Evolutionary conservation across 2,113 vertebrate species (phyloP).

Genomic region (Brienomyrus longianalis): DNA sequence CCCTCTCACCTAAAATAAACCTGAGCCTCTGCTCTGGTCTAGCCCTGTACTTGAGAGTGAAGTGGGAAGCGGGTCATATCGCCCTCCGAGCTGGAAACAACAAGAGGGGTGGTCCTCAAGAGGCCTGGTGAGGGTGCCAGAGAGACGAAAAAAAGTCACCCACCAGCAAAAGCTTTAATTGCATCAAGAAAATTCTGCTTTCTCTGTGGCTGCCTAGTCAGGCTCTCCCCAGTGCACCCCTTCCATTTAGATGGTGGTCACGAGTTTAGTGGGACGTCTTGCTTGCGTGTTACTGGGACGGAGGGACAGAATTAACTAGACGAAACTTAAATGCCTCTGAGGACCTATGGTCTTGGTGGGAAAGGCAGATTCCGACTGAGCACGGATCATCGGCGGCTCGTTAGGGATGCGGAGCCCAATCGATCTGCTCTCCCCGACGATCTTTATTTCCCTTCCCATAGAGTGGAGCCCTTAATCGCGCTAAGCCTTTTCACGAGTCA

Average conservation of each 20-base stretch:
- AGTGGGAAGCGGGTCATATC: not conserved
- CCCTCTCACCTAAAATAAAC: not conserved
- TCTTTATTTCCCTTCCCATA: conserved; percentile 61
- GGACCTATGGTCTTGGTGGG: not conserved
- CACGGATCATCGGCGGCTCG: not conserved
- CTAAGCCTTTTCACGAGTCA: conserved; percentile 53
- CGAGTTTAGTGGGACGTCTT: not conserved
- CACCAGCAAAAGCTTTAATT: not conserved
- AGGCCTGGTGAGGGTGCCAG: not conserved
- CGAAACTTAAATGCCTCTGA: not conserved
- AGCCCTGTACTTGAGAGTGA: not conserved
- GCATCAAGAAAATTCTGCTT: not conserved
- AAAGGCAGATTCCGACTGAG: not conserved
- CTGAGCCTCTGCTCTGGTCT: not conserved
- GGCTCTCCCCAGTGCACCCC: not conserved
- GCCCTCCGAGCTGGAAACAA: not conserved
- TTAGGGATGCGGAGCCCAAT: not conserved
- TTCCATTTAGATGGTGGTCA: not conserved
- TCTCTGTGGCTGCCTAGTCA: not conserved
- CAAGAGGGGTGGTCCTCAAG: not conserved
- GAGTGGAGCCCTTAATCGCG: conserved; percentile 53
- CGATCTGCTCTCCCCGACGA: conserved; percentile 17
- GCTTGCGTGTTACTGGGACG: not conserved
- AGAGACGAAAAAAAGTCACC: not conserved
- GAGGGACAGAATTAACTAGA: not conserved